Evolutionary conservation across 2,113 vertebrate genomes (phyloP).

Genomic region (Bagarius yarrelli): DNA sequence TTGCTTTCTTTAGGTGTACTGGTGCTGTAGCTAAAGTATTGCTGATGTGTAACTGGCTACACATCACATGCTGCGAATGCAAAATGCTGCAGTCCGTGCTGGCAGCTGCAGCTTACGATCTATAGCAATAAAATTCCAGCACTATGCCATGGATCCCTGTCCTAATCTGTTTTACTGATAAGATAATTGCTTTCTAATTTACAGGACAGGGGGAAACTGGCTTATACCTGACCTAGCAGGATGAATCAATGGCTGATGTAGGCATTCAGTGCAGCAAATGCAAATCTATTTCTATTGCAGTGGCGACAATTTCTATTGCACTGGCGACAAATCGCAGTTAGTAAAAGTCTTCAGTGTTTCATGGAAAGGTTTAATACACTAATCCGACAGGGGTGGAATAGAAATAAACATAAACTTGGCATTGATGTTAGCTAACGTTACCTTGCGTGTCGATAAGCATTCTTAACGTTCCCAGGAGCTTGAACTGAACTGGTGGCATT

Average conservation of each 20-base stretch:
- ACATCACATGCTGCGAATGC: neutral
- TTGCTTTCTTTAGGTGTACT: neutral
- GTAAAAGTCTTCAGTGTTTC: neutral
- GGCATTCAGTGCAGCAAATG: neutral
- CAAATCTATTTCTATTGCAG: neutral
- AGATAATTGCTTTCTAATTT: slow-evolving; percentile 21
- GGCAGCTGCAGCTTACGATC: slow-evolving; percentile 27
- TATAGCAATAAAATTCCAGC: slow-evolving; percentile 33
- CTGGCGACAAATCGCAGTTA: no score
- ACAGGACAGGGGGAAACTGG: slow-evolving; percentile 9
- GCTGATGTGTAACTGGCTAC: slow-evolving; percentile 24
- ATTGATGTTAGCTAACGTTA: slow-evolving; percentile 48
- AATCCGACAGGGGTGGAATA: no score
- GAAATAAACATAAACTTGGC: neutral
- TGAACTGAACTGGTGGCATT: slow-evolving; percentile 98
- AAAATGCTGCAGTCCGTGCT: neutral
- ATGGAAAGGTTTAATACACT: neutral
- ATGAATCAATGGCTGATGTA: slow-evolving; percentile 10
- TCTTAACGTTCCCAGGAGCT: slow-evolving; percentile 92
- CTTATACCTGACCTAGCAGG: neutral
- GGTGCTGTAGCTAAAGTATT: slow-evolving; percentile 12
- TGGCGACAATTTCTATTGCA: neutral
- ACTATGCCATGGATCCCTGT: neutral
- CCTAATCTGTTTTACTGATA: slow-evolving; percentile 19
- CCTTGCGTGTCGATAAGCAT: slow-evolving; percentile 99